Evolutionary conservation across 2,888 invertebrate genomes (phyloP), one percentile per base, ranked within the genome.

Genomic region (Tipula confusa): DNA sequence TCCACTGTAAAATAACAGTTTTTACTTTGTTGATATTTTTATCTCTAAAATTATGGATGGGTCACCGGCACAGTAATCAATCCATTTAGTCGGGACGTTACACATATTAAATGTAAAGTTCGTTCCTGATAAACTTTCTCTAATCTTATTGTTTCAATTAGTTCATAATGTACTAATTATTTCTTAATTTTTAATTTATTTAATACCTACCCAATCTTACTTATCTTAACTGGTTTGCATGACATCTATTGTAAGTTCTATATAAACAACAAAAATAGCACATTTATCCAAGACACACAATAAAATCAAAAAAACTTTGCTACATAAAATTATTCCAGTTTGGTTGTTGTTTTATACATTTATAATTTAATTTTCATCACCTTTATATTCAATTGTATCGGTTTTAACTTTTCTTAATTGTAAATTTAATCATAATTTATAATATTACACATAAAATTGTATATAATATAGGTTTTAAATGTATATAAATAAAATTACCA

Each of bases 361-460:
- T 24, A 64, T 18, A 64, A 64, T 24, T 64, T 64, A 64, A 24
- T 64, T 64, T 64, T 64, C 64, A 64, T 64, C 64, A 64, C 64
- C 64, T 64, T 24, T 64, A n/a, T n/a, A 64, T 64, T 64, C 64
- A 64, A 64, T 24, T 64, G 7, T 64, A 24, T 64, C 15, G n/a
- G n/a, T 43, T n/a, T 64, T 18, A 64, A 64, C 2, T 64, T 64
- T 24, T 7, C 64, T 64, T 64, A 64, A 24, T 64, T 24, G 18
- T 64, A 64, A 64, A 64, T 64, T 64, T 64, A 24, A 64, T 64
- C 24, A 24, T 24, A 64, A 64, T 64, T 64, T 64, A 24, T 64
- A 64, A 64, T 64, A 64, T 64, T 64, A 64, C 64, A 64, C 64
- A 64, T 64, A 64, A 24, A 64, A 64, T 64, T 64, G n/a, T 64